A percentile compares a stretch with the other conserved stretches of the same genome.
These are phyloP conservation scores for Gastrophysa polygoni DNA, from an alignment of 2,888 invertebrate genomes.

Conservation along the genomic window DNA sequence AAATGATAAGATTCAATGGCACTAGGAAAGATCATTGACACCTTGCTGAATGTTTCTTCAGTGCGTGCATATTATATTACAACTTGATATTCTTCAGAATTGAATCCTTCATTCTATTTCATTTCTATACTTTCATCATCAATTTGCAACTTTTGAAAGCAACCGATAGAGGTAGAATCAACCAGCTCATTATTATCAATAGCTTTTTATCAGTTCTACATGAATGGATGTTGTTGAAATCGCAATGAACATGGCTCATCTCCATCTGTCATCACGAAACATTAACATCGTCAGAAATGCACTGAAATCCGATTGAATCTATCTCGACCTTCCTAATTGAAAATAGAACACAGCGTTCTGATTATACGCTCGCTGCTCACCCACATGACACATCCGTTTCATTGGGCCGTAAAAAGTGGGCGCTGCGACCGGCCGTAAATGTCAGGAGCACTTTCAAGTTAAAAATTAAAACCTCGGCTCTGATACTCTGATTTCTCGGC, in stretches of 20 bases:
- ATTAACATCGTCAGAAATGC: not conserved
- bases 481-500: slow-evolving; percentile 56
- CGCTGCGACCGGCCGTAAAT: slow-evolving; percentile 54
- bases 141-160: too few relatives aligned
- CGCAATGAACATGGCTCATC: not conserved
- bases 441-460: slow-evolving; percentile 57
- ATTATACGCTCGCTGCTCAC: slow-evolving; percentile 40
- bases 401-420: slow-evolving; percentile 52
- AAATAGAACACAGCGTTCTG: slow-evolving; percentile 35
- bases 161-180: too few relatives aligned
- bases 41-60: too few relatives aligned
- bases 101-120: too few relatives aligned
- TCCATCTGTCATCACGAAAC: not conserved
- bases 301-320: slow-evolving; percentile 11
- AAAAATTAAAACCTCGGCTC: slow-evolving; percentile 56
- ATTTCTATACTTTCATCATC: too few relatives aligned
- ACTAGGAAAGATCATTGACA: too few relatives aligned
- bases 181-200: too few relatives aligned
- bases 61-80: too few relatives aligned
- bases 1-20: too few relatives aligned
- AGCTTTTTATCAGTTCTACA: too few relatives aligned
- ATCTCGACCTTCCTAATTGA: slow-evolving; percentile 34
- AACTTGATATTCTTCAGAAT: too few relatives aligned
- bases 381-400: slow-evolving; percentile 53
- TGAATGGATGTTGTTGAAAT: not conserved